Base-by-base conservation (phyloP, 2,888 invertebrate genomes). In the Dryomyza anilis region DNA sequence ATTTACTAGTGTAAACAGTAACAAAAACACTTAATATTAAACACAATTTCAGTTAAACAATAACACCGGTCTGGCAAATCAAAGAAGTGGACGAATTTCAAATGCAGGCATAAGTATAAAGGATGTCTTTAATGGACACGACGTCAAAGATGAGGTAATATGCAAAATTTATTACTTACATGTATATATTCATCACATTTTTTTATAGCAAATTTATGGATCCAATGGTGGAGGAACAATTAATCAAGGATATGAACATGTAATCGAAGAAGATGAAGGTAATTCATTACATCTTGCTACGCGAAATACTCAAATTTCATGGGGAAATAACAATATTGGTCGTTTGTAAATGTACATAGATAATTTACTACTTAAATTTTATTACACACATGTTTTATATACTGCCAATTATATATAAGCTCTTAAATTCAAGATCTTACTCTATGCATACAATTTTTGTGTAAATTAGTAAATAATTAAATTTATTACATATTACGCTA, bases 101-200 rank as follows among this genome's bases (percentile, higher is more conserved):
- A 92, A 89, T 68, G 90, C 91, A 1, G 91, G 91, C 74, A 91
- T 91, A 71, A 91, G 90, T 71, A 90, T 92, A 7, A 93, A 93
- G 75, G 92, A 93, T 69, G 89, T 94, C 0, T 94, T 94, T 73
- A 91, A 90, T 78, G 89, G 88, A 0, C 88, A 87, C 69, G 87
- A 87, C 67, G 80, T 83, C 8, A 77, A 78, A 50, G 65, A 56
- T 29, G 84, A 83, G 76, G 82, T 82, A 69, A 52, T 67, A 7
- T 14, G 50, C 63, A 12, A 7, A 19, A 12, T 45, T 59, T 23
- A 39, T 7, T n/a, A 12, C 7, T 3, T 5, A 39, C 39, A 39
- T 14, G 8, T 39, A n/a, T 12, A 39, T n/a, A 39, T 7, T 39
- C 12, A 39, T 7, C 4, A 3, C 19, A 27, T 46, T 36, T 12